These are phyloP conservation scores for Phalanger gymnotis DNA, from an alignment of 2,797 vertebrate species.

Conservation along the genomic window DNA sequence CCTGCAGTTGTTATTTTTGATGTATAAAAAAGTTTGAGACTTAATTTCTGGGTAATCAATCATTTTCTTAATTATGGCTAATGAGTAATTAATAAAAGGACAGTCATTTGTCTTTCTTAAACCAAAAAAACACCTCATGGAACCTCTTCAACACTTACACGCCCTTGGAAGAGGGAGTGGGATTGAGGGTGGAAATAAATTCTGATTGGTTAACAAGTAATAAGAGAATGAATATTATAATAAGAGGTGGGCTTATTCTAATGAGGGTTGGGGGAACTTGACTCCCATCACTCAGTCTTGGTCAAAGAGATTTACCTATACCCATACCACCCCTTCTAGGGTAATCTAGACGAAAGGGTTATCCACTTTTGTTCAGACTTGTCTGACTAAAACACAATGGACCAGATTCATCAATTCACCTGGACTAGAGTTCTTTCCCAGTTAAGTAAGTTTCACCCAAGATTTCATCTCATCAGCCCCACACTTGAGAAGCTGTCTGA, in stretches of 20 bases:
- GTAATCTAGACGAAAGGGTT: not conserved
- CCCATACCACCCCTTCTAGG: not conserved
- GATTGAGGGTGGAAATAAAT: not conserved
- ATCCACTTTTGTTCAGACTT: not conserved
- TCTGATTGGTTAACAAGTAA: not conserved
- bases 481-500: not conserved
- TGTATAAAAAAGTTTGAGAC: not conserved
- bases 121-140: not conserved
- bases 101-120: not conserved
- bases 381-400: not conserved
- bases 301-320: not conserved
- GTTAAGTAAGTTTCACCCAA: not conserved
- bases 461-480: not conserved
- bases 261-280: not conserved
- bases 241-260: not conserved
- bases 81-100: not conserved
- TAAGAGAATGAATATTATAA: not conserved
- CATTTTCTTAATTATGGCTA: not conserved
- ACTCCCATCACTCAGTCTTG: not conserved
- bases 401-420: not conserved
- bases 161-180: not conserved
- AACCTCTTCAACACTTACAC: not conserved
- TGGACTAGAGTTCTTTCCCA: not conserved
- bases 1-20: not conserved
- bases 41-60: not conserved